Evolutionary conservation across 2,888 invertebrate genomes (phyloP).

Genomic region (Crematogaster levior): DNA sequence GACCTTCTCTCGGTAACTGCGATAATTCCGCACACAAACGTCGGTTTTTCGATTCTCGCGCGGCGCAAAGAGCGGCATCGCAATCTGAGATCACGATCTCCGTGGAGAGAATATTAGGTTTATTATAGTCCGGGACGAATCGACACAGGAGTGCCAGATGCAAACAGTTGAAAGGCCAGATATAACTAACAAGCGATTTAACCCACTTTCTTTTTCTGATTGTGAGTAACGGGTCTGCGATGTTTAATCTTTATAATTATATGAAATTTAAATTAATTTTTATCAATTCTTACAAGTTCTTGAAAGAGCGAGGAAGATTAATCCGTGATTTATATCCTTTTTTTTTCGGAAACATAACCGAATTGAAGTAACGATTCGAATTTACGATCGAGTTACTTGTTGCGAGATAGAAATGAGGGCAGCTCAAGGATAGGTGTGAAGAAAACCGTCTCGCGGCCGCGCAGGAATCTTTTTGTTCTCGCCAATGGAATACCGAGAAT

Average conservation of each 20-base stretch:
- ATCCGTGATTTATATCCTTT: neutral
- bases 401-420: neutral
- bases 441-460: conserved; percentile 17
- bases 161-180: neutral
- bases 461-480: conserved; percentile 29
- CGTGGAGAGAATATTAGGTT: conserved; percentile 14
- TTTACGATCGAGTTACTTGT: conserved; percentile 12
- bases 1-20: conserved; percentile 20
- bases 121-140: conserved; percentile 17
- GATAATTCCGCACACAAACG: conserved; percentile 25
- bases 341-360: neutral
- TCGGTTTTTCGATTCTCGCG: conserved; percentile 8
- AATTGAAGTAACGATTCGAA: conserved; percentile 7
- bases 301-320: neutral
- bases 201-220: neutral
- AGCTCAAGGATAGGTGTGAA: neutral
- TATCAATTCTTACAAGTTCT: neutral
- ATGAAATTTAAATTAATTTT: neutral
- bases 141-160: neutral
- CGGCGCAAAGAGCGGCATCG: neutral
- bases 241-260: neutral
- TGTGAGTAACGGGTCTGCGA: neutral
- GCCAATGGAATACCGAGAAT: conserved; percentile 43
- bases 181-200: neutral
- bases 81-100: conserved; percentile 24